These are phyloP conservation scores for Drosophila mauritiana DNA, from an alignment of 1,140 invertebrate genomes.

Conservation along the genomic window DNA sequence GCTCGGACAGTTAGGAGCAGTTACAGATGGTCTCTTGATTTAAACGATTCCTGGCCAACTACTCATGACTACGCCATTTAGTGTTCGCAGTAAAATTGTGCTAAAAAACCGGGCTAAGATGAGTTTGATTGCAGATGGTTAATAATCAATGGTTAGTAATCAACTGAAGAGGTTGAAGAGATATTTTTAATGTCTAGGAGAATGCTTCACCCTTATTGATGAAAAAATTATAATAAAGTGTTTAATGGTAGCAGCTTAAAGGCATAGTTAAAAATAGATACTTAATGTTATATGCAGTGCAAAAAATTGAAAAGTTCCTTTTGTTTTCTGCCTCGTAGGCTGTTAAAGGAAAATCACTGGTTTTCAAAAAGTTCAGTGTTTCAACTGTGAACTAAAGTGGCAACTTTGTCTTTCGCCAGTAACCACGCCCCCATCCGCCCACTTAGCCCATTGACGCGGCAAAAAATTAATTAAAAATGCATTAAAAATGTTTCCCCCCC, in stretches of 20 bases:
- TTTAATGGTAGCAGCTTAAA: neutral
- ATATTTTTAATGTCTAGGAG: neutral
- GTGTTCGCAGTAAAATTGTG: neutral
- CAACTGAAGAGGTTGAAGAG: neutral
- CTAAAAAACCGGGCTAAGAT: neutral
- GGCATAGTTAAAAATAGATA: neutral
- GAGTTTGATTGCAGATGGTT: neutral
- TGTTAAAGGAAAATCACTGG: neutral
- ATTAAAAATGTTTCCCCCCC: slow-evolving; percentile 61
- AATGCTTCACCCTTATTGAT: too few relatives aligned
- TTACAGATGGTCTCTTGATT: slow-evolving; percentile 1
- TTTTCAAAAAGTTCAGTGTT: slow-evolving; percentile 1
- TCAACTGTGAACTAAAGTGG: slow-evolving; percentile 27
- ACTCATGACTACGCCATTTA: slow-evolving; percentile 4
- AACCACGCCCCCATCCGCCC: slow-evolving; percentile 1
- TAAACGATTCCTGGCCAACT: slow-evolving; percentile 16
- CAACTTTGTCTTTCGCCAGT: slow-evolving; percentile 27
- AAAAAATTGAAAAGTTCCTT: neutral
- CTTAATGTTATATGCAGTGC: neutral
- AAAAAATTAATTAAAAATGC: slow-evolving; percentile 78
- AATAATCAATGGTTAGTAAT: neutral
- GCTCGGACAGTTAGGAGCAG: neutral
- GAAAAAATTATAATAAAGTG: too few relatives aligned
- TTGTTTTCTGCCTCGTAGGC: neutral
- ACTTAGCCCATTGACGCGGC: slow-evolving; percentile 27